These are phyloP conservation scores for Paramormyrops kingsleyae DNA, from an alignment of 2,113 vertebrate species.

Conservation along the genomic window DNA sequence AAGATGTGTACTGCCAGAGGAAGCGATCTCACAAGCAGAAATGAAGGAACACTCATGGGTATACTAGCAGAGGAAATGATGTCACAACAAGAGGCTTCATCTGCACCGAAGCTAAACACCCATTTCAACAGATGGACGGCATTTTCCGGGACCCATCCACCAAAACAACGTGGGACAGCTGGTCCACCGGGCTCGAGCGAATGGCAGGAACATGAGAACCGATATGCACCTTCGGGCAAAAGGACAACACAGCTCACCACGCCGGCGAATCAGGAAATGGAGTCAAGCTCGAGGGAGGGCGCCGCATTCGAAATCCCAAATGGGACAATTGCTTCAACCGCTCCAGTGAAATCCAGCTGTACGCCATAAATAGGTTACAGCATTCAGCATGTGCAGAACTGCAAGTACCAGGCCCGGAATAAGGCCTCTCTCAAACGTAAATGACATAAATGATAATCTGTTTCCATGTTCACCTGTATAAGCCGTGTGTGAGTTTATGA, in stretches of 20 bases:
- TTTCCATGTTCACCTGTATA: background rate
- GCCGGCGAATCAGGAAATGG: background rate
- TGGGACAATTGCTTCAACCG: conserved; percentile 15
- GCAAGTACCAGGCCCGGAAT: background rate
- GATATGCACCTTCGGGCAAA: background rate
- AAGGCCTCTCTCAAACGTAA: background rate
- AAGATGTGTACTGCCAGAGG: background rate
- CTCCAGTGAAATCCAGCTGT: conserved; percentile 9
- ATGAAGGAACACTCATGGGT: background rate
- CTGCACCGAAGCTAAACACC: background rate
- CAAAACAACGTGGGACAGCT: background rate
- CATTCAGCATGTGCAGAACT: background rate
- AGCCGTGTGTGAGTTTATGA: background rate
- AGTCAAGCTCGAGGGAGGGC: background rate
- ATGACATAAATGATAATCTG: background rate
- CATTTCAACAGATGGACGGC: background rate
- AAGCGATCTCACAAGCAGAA: background rate
- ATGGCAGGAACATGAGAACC: background rate
- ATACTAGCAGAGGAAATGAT: background rate
- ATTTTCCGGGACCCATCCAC: background rate
- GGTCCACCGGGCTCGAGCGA: background rate
- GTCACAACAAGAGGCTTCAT: background rate
- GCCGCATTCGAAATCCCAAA: conserved; percentile 10
- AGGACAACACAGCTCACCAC: background rate
- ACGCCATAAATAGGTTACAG: background rate